A percentile compares a stretch with the other conserved stretches of the same genome.
Evolutionary conservation across 2,888 invertebrate genomes (phyloP).

Genomic region (Sphecodes monilicornis): DNA sequence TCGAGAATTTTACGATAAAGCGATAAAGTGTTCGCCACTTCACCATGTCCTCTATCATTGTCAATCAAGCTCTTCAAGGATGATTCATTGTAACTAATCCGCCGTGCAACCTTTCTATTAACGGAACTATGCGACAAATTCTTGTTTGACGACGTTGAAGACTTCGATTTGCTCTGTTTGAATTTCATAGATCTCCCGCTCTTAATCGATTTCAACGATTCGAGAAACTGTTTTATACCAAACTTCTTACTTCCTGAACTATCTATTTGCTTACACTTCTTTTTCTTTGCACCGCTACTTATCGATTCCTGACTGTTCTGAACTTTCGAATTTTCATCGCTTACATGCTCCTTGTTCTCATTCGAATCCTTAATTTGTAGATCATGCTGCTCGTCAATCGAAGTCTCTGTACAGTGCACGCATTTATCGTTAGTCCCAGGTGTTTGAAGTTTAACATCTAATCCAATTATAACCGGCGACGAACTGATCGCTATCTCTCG

Average conservation of each 20-base stretch:
- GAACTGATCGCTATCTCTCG: constrained; percentile 8
- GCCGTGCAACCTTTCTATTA: not conserved
- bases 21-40: constrained; percentile 3
- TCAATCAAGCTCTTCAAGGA: not conserved
- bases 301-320: not conserved
- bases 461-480: constrained; percentile 17
- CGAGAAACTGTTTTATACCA: constrained; percentile 1
- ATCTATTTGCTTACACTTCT: not conserved
- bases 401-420: not conserved
- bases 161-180: not conserved
- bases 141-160: not conserved
- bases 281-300: not conserved
- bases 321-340: not conserved
- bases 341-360: not conserved
- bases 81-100: constrained; percentile 43
- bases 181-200: not conserved
- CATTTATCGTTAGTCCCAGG: not conserved
- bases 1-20: constrained; percentile 67
- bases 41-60: not conserved
- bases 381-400: not conserved
- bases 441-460: not conserved
- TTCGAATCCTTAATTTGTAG: not conserved
- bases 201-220: constrained; percentile 3
- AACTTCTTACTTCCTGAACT: not conserved
- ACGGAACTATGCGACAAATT: not conserved